phyloP scores from a whole-genome alignment of 1,140 invertebrate genomes.

The Hycleus phaleratus region DNA sequence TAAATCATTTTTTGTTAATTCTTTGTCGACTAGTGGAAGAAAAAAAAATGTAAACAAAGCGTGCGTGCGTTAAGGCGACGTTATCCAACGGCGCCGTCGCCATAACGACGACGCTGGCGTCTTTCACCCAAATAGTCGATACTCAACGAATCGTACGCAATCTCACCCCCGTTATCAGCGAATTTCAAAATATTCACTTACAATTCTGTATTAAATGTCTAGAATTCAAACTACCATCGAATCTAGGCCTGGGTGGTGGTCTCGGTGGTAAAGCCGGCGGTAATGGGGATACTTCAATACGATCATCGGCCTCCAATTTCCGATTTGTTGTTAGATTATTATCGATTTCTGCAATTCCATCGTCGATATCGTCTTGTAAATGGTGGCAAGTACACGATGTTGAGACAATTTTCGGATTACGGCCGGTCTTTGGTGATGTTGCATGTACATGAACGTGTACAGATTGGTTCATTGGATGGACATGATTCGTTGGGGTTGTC shows the following conservation, averaged over 20 bases:
- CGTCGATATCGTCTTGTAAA: constrained; percentile 23
- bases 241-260: constrained; percentile 38
- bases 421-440: constrained; percentile 24
- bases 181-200: constrained; percentile 10
- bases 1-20: too few species aligned
- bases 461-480: constrained; percentile 26
- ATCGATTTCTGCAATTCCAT: constrained; percentile 19
- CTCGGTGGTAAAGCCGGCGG: constrained; percentile 39
- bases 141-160: constrained; percentile 10
- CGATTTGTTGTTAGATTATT: constrained; percentile 16
- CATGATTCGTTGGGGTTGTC: constrained; percentile 15
- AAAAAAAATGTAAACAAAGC: too few species aligned
- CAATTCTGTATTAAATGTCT: constrained; percentile 21
- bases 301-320: constrained; percentile 36
- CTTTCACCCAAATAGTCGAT: constrained; percentile 39
- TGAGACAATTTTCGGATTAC: constrained; percentile 14
- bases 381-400: constrained; percentile 32
- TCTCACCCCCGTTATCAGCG: neutral
- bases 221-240: constrained; percentile 32
- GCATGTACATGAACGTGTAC: constrained; percentile 32
- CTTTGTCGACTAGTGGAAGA: too few species aligned
- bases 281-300: constrained; percentile 38
- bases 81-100: constrained; percentile 13
- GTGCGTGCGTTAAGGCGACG: constrained; percentile 7
- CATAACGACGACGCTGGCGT: constrained; percentile 28